These are phyloP conservation scores for Zaprionus bogoriensis DNA, from an alignment of 2,888 invertebrate species.

Conservation along the genomic window DNA sequence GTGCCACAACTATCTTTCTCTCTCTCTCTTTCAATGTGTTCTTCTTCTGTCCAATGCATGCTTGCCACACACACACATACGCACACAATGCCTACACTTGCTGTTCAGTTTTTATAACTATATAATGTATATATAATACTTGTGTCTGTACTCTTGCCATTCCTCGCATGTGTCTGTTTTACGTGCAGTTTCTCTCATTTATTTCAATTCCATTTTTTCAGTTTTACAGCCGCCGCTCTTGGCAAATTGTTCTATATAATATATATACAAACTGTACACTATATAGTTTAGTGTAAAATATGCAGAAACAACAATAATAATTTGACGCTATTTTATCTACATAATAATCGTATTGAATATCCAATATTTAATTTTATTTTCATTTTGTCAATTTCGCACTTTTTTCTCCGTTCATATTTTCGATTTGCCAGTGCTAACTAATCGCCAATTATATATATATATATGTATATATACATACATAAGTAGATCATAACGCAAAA, in stretches of 20 bases:
- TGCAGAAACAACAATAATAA: constrained; percentile 7
- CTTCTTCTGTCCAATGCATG: constrained; percentile 1
- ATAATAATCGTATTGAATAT: constrained; percentile 4
- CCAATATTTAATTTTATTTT: neutral
- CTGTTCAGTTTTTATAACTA: too few relatives aligned
- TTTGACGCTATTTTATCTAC: constrained; percentile 43
- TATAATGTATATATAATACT: too few relatives aligned
- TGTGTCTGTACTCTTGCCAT: too few relatives aligned
- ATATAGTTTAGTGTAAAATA: neutral
- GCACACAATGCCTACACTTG: too few relatives aligned
- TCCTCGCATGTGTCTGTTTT: constrained; percentile 9
- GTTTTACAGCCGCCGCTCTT: neutral
- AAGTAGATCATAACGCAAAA: neutral
- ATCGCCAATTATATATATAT: neutral
- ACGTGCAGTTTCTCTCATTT: neutral
- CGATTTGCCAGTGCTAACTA: neutral
- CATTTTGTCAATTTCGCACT: neutral
- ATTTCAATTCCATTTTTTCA: neutral
- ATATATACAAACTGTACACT: too few relatives aligned
- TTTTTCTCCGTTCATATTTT: neutral
- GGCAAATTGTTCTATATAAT: neutral
- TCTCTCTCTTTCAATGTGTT: neutral
- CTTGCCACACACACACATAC: neutral
- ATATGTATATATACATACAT: too few relatives aligned
- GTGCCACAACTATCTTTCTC: neutral